phyloP scores from a whole-genome alignment of 2,113 vertebrate species.

The Sigmodon hispidus region DNA sequence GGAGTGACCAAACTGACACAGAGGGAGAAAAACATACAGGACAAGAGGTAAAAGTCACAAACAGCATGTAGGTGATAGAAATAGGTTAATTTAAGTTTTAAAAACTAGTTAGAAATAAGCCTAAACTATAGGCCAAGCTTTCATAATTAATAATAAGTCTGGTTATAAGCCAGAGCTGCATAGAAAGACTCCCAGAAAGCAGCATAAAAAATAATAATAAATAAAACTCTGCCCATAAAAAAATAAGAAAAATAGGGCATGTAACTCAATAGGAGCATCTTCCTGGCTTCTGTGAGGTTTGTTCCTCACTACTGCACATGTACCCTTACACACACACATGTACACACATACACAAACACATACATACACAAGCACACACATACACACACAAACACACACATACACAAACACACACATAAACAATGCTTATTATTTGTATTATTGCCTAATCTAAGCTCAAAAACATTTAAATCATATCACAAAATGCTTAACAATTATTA shows the following conservation, averaged over 20 bases:
- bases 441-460: not conserved
- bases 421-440: not conserved
- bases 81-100: no score
- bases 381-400: not conserved
- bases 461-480: not conserved
- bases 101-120: no score
- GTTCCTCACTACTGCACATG: not conserved
- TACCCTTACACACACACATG: not conserved
- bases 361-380: not conserved
- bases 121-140: no score
- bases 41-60: no score
- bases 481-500: slow-evolving; percentile 19
- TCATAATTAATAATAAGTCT: no score
- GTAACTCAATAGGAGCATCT: not conserved
- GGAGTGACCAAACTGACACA: no score
- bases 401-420: not conserved
- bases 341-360: not conserved
- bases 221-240: not conserved
- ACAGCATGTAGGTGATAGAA: no score
- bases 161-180: no score
- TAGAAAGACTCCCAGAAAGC: not conserved
- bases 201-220: not conserved
- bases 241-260: not conserved
- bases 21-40: no score
- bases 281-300: not conserved